phyloP scores from a whole-genome alignment of 1,140 invertebrate genomes.

The Calephelis virginiensis region DNA sequence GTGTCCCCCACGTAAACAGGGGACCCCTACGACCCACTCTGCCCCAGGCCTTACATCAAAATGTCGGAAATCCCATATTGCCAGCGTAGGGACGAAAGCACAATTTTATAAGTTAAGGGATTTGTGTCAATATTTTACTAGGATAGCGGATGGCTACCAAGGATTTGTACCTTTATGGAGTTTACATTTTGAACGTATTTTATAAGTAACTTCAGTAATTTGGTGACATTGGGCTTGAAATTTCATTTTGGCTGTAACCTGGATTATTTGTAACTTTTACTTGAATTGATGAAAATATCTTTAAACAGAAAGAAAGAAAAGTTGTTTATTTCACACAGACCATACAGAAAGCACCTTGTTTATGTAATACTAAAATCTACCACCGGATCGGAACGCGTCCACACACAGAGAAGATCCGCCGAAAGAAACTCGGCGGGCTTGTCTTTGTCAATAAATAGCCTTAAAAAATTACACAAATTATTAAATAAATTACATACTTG shows the following conservation, averaged over 20 bases:
- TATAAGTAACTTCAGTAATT: conserved; percentile 60
- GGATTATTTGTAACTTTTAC: neutral
- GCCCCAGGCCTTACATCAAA: conserved; percentile 68
- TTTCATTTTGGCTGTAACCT: neutral
- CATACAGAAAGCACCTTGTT: no score
- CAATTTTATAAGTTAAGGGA: conserved; percentile 78
- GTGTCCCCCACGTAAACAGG: conserved; percentile 45
- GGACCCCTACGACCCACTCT: conserved; percentile 48
- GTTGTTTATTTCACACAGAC: no score
- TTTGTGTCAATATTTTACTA: conserved; percentile 78
- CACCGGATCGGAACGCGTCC: no score
- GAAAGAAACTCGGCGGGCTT: no score
- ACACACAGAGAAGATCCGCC: no score
- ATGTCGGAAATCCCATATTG: conserved; percentile 77
- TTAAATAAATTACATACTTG: no score
- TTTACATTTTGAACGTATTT: conserved; percentile 23
- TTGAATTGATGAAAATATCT: no score
- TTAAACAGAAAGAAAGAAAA: no score
- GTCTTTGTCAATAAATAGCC: no score
- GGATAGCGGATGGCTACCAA: conserved; percentile 51
- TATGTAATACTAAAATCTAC: no score
- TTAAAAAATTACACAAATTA: no score
- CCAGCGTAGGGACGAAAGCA: conserved; percentile 64
- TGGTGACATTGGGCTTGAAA: conserved; percentile 11
- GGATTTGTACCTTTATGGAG: conserved; percentile 22